These are phyloP conservation scores for Drosophila villosipedis DNA, from an alignment of 2,888 invertebrate species.

Conservation along the genomic window DNA sequence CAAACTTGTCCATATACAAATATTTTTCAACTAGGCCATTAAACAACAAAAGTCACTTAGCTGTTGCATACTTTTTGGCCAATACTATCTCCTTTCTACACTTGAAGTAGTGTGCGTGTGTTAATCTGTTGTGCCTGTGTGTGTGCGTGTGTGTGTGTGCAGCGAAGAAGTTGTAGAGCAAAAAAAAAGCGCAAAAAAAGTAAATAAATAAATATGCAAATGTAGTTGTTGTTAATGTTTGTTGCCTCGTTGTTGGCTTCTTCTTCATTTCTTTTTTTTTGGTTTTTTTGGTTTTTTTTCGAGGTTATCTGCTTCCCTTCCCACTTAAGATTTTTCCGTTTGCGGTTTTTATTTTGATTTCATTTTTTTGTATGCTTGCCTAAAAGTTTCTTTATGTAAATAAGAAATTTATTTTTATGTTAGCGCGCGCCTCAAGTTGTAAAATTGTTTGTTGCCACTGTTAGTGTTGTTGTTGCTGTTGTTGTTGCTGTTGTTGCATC, in stretches of 20 bases:
- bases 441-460: conserved; percentile 58
- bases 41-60: conserved; percentile 74
- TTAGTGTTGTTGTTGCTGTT: conserved; percentile 29
- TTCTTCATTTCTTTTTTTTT: conserved; percentile 1
- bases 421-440: conserved; percentile 75
- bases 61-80: conserved; percentile 58
- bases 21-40: conserved; percentile 52
- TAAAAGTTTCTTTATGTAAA: conserved; percentile 80
- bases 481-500: conserved; percentile 12
- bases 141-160: conserved; percentile 30
- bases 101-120: conserved; percentile 19
- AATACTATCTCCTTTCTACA: background rate
- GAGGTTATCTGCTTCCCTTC: background rate
- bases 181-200: conserved; percentile 41
- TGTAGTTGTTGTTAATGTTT: conserved; percentile 72
- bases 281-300: background rate
- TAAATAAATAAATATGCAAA: conserved; percentile 76
- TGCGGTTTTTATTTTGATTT: conserved; percentile 71
- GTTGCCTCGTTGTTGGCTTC: conserved; percentile 40
- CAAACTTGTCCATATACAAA: conserved; percentile 41
- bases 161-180: conserved; percentile 68
- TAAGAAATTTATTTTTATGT: conserved; percentile 80
- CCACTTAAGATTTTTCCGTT: conserved; percentile 53
- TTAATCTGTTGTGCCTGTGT: conserved; percentile 23
- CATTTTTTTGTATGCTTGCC: conserved; percentile 41